phyloP scores from a whole-genome alignment of 1,140 invertebrate species.

The Drosophila teissieri region DNA sequence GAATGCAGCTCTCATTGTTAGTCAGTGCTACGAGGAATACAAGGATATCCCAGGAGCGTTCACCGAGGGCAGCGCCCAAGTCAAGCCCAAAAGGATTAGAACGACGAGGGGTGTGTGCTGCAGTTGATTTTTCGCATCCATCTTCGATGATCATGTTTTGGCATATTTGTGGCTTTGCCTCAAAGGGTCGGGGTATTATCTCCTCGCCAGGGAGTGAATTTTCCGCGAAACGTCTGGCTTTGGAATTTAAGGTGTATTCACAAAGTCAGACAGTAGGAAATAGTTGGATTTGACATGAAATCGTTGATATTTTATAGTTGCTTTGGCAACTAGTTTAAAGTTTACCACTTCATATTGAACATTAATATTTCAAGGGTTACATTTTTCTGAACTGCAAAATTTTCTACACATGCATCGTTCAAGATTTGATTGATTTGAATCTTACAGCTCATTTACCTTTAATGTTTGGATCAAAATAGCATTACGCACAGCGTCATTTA shows the following conservation, averaged over 20 bases:
- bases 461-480: not conserved
- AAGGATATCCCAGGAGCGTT: constrained; percentile 16
- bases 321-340: no score
- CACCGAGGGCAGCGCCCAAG: constrained; percentile 45
- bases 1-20: constrained; percentile 66
- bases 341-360: no score
- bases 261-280: not conserved
- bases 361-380: no score
- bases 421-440: not conserved
- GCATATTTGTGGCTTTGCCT: constrained; percentile 68
- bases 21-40: constrained; percentile 41
- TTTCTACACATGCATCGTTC: not conserved
- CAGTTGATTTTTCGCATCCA: constrained; percentile 36
- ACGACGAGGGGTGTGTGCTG: constrained; percentile 33
- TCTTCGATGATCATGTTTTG: constrained; percentile 74
- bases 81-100: constrained; percentile 69
- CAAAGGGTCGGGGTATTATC: constrained; percentile 36
- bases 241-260: not conserved
- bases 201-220: constrained; percentile 10
- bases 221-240: constrained; percentile 14
- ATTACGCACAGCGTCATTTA: not conserved
- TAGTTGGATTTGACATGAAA: not conserved
- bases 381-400: not conserved
- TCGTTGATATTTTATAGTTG: no score
- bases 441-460: not conserved